phyloP scores from a whole-genome alignment of 2,113 vertebrate genomes.

The Callospermophilus lateralis region DNA sequence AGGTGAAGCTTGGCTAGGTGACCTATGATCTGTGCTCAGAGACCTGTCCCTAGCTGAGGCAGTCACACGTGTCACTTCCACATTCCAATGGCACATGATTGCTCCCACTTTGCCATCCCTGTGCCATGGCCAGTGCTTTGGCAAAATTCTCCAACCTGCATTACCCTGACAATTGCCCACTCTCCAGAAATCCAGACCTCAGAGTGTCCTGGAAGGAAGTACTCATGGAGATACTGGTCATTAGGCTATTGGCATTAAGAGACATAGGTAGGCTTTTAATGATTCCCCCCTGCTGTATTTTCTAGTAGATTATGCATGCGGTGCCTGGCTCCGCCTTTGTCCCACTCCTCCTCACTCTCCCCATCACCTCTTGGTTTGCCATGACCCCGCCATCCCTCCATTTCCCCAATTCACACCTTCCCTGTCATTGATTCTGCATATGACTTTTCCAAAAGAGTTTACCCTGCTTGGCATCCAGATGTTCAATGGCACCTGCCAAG shows the following conservation, averaged over 20 bases:
- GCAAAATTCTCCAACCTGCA: not conserved
- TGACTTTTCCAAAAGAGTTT: not conserved
- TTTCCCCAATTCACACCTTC: not conserved
- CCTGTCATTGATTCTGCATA: not conserved
- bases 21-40: not conserved
- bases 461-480: not conserved
- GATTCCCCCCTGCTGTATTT: not conserved
- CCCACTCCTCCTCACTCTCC: not conserved
- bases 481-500: not conserved
- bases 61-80: not conserved
- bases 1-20: not conserved
- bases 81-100: not conserved
- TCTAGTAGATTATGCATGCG: not conserved
- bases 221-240: not conserved
- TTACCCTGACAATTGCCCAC: not conserved
- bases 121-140: not conserved
- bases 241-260: not conserved
- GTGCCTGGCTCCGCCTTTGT: not conserved
- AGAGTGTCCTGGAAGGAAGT: not conserved
- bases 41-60: not conserved
- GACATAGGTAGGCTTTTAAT: not conserved
- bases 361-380: not conserved
- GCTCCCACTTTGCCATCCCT: not conserved
- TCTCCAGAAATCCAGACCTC: not conserved
- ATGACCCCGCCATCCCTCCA: not conserved